Base-by-base conservation (phyloP, 1,140 invertebrate species). In the Drosophila mayri region DNA sequence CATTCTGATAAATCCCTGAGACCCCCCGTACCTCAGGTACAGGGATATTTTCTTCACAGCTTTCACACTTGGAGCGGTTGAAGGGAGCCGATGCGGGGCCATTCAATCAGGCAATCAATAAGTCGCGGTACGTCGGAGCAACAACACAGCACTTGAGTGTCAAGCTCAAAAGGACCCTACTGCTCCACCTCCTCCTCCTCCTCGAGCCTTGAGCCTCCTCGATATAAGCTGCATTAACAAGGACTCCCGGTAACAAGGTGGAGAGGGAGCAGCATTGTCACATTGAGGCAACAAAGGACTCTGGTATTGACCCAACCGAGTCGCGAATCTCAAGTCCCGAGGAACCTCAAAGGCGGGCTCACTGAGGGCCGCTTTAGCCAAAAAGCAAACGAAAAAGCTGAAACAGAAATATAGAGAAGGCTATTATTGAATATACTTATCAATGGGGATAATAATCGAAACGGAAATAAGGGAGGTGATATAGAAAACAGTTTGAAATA, bases 81-180 rank as follows among this genome's bases (percentile, higher is more conserved):
- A 11, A 11, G 16, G 35, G 20, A n/a, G 18, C 28, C 20, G 11
- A 16, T 22, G 35, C 61, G 46, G 41, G 41, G 40, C 66, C 37
- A 22, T 40, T 60, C 66, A 72, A 72, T 71, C 68, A 55, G 52
- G 52, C 52, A 71, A 71, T 73, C 66, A 73, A 71, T 71, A 73
- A 73, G 40, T 57, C 37, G 66, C 50, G 65, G 43, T 49, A 43
- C 28, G 54, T 47, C 44, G 38, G 52, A 71, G 52, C 66, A 47
- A 44, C 49, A 71, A 70, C 50, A 70, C 35, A 35, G 50, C 65
- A 32, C 49, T 68, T 57, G 32, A 52, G 35, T 70, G 25, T 47
- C 18, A 20, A 32, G 40, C 67, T 52, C 22, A 67, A 67, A 67
- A 64, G 35, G 61, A 44, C 25, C 62, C n/a, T n/a, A n/a, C n/a